These are phyloP conservation scores for Tetramorium bicarinatum DNA, from an alignment of 2,888 invertebrate species.

Conservation along the genomic window DNA sequence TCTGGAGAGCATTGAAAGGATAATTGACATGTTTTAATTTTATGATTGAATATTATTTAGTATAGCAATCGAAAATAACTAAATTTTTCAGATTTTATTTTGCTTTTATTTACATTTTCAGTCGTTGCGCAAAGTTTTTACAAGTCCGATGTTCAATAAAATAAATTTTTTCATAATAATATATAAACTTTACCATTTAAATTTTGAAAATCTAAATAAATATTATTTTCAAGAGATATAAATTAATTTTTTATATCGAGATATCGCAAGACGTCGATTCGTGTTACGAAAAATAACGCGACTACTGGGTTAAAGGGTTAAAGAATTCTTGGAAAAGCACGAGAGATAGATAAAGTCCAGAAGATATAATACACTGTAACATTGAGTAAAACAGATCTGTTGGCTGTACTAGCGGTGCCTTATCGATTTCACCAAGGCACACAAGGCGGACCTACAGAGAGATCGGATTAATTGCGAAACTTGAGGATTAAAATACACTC, in stretches of 20 bases:
- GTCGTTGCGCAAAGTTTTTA: too few relatives aligned
- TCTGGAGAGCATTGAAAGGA: neutral
- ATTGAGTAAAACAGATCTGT: conserved; percentile 66
- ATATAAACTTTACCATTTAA: too few relatives aligned
- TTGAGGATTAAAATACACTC: conserved; percentile 81
- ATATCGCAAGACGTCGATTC: too few relatives aligned
- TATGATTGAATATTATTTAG: neutral
- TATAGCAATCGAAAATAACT: neutral
- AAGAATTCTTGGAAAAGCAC: neutral
- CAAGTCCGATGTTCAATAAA: too few relatives aligned
- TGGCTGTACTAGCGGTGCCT: conserved; percentile 47
- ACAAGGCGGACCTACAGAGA: conserved; percentile 61
- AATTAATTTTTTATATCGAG: too few relatives aligned
- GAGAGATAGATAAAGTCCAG: neutral
- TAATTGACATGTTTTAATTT: too few relatives aligned
- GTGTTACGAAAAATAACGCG: too few relatives aligned
- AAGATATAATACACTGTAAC: conserved; percentile 6
- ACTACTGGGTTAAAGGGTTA: too few relatives aligned
- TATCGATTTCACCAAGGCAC: conserved; percentile 71
- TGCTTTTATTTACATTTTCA: too few relatives aligned
- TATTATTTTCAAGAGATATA: too few relatives aligned
- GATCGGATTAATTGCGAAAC: conserved; percentile 82
- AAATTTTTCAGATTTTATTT: neutral
- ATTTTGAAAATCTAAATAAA: too few relatives aligned
- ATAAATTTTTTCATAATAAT: too few relatives aligned